Percentiles rank a stretch among this genome's conserved stretches.
phyloP scores from a whole-genome alignment of 2,113 vertebrate genomes.

The Seriola rivoliana region DNA sequence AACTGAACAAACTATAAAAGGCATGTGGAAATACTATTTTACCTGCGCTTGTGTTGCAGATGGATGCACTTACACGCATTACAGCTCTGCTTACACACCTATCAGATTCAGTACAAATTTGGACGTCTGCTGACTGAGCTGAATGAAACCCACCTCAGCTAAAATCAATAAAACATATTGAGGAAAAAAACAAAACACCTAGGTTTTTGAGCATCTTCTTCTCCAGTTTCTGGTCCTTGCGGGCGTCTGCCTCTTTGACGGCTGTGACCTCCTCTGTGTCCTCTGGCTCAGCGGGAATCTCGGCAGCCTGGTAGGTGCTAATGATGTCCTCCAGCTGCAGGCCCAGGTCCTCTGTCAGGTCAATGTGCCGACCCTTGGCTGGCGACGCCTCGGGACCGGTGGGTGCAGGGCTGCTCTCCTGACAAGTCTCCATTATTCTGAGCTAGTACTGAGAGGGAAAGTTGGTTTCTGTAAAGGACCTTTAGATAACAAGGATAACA shows the following conservation, averaged over 20 bases:
- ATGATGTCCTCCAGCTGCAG: conserved; percentile 96
- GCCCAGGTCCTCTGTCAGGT: conserved; percentile 90
- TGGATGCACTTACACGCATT: conserved; percentile 41
- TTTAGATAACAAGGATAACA: too few species aligned
- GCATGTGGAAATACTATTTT: conserved; percentile 40
- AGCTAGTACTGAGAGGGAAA: conserved; percentile 35
- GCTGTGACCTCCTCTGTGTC: conserved; percentile 80
- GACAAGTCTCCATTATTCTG: conserved; percentile 87
- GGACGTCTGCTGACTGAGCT: conserved; percentile 61
- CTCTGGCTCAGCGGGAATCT: conserved; percentile 73
- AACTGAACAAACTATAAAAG: conserved; percentile 32
- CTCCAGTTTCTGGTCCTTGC: conserved; percentile 93
- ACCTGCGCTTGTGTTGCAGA: conserved; percentile 38
- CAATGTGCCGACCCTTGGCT: conserved; percentile 52
- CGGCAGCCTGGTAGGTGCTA: conserved; percentile 88
- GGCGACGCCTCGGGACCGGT: conserved; percentile 36
- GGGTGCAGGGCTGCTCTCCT: conserved; percentile 54
- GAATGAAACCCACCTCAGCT: conserved; percentile 50
- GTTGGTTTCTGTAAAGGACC: conserved; percentile 10
- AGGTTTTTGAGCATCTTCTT: conserved; percentile 95
- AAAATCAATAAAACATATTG: conserved; percentile 49
- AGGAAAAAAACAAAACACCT: conserved; percentile 61
- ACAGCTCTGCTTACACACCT: conserved; percentile 49
- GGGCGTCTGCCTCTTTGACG: conserved; percentile 80
- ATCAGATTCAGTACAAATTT: conserved; percentile 58